Conservation (phyloP, 2,888 invertebrate genomes). For the Drosophila greeni region DNA sequence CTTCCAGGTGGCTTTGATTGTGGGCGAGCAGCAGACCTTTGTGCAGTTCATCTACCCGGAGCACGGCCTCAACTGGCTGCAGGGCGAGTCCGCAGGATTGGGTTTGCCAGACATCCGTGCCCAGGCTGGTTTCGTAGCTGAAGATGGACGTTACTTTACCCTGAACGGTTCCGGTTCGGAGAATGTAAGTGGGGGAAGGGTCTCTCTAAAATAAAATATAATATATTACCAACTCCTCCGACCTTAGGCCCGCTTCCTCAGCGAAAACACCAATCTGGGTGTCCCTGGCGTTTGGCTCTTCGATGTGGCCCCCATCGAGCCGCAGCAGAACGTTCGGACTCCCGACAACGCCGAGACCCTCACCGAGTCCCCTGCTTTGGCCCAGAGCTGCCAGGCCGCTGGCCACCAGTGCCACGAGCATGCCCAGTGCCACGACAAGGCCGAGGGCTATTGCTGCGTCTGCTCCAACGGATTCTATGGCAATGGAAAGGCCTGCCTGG, state of each 20-base stretch:
- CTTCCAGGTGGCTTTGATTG: constrained; percentile 83
- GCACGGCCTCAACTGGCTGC: constrained; percentile 94
- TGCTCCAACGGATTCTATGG: constrained; percentile 93
- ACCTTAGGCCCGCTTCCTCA: constrained; percentile 77
- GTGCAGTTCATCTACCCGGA: constrained; percentile 92
- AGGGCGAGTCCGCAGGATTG: constrained; percentile 87
- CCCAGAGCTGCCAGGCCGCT: constrained; percentile 81
- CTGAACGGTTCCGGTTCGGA: constrained; percentile 95
- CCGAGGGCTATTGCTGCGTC: constrained; percentile 92
- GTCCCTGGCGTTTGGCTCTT: constrained; percentile 92
- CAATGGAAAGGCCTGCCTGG: constrained; percentile 94
- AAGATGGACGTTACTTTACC: constrained; percentile 87
- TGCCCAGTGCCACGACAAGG: constrained; percentile 90
- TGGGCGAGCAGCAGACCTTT: constrained; percentile 83
- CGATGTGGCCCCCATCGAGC: constrained; percentile 85
- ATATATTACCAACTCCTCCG: too few relatives aligned
- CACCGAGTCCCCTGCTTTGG: constrained; percentile 77
- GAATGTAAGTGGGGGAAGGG: constrained; percentile 80
- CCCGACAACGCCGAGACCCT: constrained; percentile 83
- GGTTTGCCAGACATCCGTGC: constrained; percentile 92
- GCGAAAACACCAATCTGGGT: constrained; percentile 91
- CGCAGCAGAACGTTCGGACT: constrained; percentile 82
- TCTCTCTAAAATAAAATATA: not conserved
- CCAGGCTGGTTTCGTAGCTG: constrained; percentile 94
- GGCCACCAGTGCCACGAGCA: constrained; percentile 88